Evolutionary conservation across 2,888 invertebrate genomes (phyloP), one percentile per base, ranked within the genome.

Genomic region (Mylabris sibirica): DNA sequence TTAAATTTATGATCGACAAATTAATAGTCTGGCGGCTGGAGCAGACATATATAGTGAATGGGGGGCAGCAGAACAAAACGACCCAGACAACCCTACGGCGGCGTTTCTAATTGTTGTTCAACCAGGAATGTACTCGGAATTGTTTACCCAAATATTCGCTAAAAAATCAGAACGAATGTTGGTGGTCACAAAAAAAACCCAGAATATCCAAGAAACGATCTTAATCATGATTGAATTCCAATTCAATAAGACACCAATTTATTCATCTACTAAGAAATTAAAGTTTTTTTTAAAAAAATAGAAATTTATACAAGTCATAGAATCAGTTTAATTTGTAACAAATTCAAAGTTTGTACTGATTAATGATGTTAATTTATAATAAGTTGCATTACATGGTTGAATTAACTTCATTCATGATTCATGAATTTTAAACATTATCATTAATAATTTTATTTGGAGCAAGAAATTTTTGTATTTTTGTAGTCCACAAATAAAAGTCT

Each of bases 391-490:
- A 20, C 20, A 20, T 8, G 8, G 20, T 49, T 49, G 49, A 49
- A 49, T 20, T 49, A 8, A 49, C 17, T 44, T 17, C 6, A 17
- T n/a, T n/a, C 20, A 49, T 3, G 20, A 49, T 11, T 49, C 49
- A 44, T 44, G 44, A 44, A 44, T 44, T 44, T 44, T 44, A n/a
- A 44, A 17, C 6, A 17, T 44, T 44, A 17, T 17, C 17, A 44
- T 44, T 44, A 53, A 53, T 53, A 53, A 53, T 53, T 53, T 53
- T 53, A 53, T 53, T 53, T 22, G 22, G 53, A 53, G 53, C 53
- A 53, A 53, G 12, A 53, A 53, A 53, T 44, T 12, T 17, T n/a
- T 6, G 5, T 44, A 14, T 4, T n/a, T 41, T 41, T 41, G 38
- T 41, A n/a, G n/a, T 14, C 12, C 41, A 41, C 41, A 41, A 41